Base-by-base conservation (phyloP, 2,113 vertebrate species). In the Geothlypis trichas region DNA sequence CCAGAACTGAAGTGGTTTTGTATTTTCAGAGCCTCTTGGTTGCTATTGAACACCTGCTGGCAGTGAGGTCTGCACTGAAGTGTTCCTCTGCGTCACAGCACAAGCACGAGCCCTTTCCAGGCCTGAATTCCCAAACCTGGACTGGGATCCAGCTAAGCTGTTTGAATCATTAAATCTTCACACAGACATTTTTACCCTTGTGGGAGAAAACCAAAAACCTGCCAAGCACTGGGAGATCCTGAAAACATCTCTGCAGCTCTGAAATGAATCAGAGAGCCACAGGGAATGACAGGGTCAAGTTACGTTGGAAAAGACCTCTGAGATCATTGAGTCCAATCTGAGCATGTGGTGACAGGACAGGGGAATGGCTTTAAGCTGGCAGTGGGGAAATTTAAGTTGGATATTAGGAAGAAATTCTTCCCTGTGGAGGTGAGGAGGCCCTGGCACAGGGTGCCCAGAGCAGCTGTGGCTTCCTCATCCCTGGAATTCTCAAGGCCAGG, bases 301-400 rank as follows among this genome's bases (percentile, higher is more conserved):
- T 8, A 13, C 11, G 47, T 1, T 62, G 71, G 87, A 41, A 83
- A 76, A 76, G 55, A 76, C n/a, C 30, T 69, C n/a, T 62, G 55
- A 22, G 55, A 10, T 54, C n/a, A n/a, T 5, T 0, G 5, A 26
- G 23, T 39, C 4, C n/a, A 35, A 9, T 24, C n/a, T 54, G 28
- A 67, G 52, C 31, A 0, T 35, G 44, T 24, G 44, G 42, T 14
- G 72, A 42, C 52, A 67, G 35, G 35, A 51, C 52, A 51, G 62
- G 37, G 44, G 11, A 21, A 76, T 35, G 35, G 37, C 24, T 58
- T 42, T 17, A 9, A 14, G 26, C 52, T 76, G 44, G 16, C 35
- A 68, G 13, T 37, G 44, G 21, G 44, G 44, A 27, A 76, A 42
- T 59, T 42, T 42, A 35, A 26, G 11, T 27, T 30, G 16, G 44